Base-by-base conservation (phyloP, 2,797 vertebrate species). In the Garrulus glandarius region DNA sequence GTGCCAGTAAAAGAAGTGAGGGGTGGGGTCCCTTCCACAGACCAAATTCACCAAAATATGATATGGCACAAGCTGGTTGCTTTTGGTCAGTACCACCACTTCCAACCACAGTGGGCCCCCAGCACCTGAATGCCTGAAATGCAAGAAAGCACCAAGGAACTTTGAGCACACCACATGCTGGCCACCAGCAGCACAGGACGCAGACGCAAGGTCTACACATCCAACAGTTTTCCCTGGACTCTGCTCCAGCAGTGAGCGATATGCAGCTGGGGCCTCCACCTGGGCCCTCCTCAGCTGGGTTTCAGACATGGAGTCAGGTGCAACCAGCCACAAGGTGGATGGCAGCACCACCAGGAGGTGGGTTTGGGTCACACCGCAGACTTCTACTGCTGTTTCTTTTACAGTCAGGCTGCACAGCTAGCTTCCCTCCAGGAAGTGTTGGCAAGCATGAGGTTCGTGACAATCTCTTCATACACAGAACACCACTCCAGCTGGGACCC, bases 131-230 rank as follows among this genome's bases (percentile, higher is more conserved):
- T 30, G 24, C 16, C 50, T 44, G 24, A 61, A 75, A 71, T 27
- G n/a, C 10, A 30, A n/a, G 27, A 55, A 63, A 23, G 9, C 27
- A 29, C 19, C 47, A 14, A 26, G 22, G 34, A 64, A 22, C 34
- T 19, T 19, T 11, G 24, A 46, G 9, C 0, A 0, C 10, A 43
- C 0, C 10, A 43, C 0, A 0, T 46, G 27, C 19, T n/a, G 21
- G 34, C 9, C 53, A 34, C 5, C 24, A 67, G 29, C 46, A 68
- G 41, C 56, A 20, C 2, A 15, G 26, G 32, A 36, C 18, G 11
- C 30, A 27, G n/a, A 11, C 36, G 13, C 14, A 15, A 21, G 7
- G 29, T 19, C 34, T n/a, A 24, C 2, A 3, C 6, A 47, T 11
- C 16, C n/a, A 22, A 1, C 23, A 56, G 32, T n/a, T 49, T 11